Evolutionary conservation across 1,140 invertebrate species (phyloP).

Genomic region (Cydia fagiglandana): DNA sequence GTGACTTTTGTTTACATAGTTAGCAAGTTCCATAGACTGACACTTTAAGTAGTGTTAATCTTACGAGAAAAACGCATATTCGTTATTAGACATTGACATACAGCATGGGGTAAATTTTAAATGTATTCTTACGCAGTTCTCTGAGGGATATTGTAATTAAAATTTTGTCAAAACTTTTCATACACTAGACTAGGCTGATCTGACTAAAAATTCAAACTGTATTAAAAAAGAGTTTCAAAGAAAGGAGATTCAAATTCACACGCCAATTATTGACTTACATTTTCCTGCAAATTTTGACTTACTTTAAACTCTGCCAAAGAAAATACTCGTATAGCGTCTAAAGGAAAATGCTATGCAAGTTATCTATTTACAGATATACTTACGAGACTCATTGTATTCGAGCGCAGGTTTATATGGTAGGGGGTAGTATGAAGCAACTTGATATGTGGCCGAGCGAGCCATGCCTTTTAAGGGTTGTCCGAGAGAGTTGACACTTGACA

Average conservation of each 20-base stretch:
- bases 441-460: conserved; percentile 10
- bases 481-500: conserved; percentile 25
- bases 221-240: not conserved
- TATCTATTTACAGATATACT: too few species aligned
- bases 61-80: not conserved
- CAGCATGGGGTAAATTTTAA: not conserved
- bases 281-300: too few species aligned
- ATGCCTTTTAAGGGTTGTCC: conserved; percentile 7
- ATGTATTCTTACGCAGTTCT: not conserved
- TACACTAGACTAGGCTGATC: not conserved
- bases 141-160: not conserved
- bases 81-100: not conserved
- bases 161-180: not conserved
- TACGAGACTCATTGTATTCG: conserved; percentile 4
- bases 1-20: too few species aligned
- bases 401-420: not conserved
- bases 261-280: too few species aligned
- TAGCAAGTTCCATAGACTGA: too few species aligned
- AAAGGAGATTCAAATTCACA: not conserved
- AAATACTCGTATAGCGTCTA: not conserved
- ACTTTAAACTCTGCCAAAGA: too few species aligned
- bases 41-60: not conserved
- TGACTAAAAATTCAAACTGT: conserved; percentile 1
- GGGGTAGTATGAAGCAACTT: not conserved
- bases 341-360: too few species aligned